Base-by-base conservation (phyloP, 2,113 vertebrate species). In the Lepus timidus region DNA sequence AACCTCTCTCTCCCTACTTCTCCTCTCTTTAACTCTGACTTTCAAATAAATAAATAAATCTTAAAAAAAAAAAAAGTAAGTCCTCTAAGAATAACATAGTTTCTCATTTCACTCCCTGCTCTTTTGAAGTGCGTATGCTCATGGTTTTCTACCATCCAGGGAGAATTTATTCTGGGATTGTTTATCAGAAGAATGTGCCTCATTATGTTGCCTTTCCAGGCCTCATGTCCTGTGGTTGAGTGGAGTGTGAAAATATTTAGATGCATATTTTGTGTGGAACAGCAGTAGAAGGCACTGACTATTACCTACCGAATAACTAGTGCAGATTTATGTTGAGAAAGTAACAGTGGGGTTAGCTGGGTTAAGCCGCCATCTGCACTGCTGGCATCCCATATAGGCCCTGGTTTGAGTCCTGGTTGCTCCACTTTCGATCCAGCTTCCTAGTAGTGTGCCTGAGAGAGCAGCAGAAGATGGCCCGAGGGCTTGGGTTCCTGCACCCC, bases 151-250 rank as follows among this genome's bases (percentile, higher is more conserved):
- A 55, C 68, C 3, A 49, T 0, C 73, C 31, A 29, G 20, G 81
- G 51, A 94, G 33, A 78, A 52, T 88, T 68, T 89, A 39, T 76
- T 71, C 22, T 58, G 14, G 76, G 68, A 82, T 88, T 85, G 64
- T 62, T 31, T 76, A 49, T 70, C 58, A 91, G 31, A 75, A 93
- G 33, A 93, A 27, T 71, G 22, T 85, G 49, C 31, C 64, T 76
- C 29, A 12, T 52, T 62, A 3, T 33, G 9, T 95, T 27, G 2
- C 23, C 74, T 85, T 92, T 33, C 90, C 16, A 73, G 75, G 31
- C 49, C 12, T 92, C 10, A 6, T 39, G 6, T 78, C 76, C 75
- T 73, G 23, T 94, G 75, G 64, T 51, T 86, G 9, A 91, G 4
- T 83, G 51, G 80, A 85, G 68, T 9, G 31, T 83, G 71, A 91